A percentile compares a stretch with the other conserved stretches of the same genome.
These are phyloP conservation scores for Cygnus olor DNA, from an alignment of 2,797 vertebrate species.

Conservation along the genomic window DNA sequence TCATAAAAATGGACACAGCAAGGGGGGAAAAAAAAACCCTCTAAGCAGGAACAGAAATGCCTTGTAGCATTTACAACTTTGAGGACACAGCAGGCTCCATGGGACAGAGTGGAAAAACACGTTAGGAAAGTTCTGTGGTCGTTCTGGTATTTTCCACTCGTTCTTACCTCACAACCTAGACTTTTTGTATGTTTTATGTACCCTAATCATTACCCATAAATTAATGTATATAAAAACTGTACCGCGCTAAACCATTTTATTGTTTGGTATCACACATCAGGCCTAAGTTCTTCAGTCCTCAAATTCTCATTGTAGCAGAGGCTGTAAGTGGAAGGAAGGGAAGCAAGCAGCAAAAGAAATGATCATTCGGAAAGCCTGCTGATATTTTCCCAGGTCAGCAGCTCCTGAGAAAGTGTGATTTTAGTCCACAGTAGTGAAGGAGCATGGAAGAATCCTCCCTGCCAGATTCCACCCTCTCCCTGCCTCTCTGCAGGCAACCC, in stretches of 20 bases:
- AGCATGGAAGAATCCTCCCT: background rate
- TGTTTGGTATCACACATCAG: background rate
- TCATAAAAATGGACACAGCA: background rate
- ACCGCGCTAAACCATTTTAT: background rate
- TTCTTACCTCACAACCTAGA: background rate
- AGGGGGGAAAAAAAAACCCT: background rate
- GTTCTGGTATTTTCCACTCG: fast-evolving
- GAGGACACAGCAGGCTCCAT: background rate
- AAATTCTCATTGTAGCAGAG: background rate
- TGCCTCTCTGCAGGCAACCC: background rate
- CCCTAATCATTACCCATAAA: background rate
- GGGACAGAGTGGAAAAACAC: background rate
- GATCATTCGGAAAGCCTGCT: background rate
- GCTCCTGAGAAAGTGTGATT: background rate
- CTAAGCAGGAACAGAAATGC: background rate
- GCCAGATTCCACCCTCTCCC: background rate
- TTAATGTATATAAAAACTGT: background rate
- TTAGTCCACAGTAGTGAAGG: background rate
- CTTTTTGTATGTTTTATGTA: background rate
- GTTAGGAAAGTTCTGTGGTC: background rate
- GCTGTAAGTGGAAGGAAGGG: background rate
- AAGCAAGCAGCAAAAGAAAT: background rate
- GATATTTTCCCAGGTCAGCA: background rate
- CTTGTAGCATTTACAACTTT: background rate
- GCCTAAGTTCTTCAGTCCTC: background rate